Conservation (phyloP, 2,888 invertebrate genomes). For the Lasius fuliginosus region DNA sequence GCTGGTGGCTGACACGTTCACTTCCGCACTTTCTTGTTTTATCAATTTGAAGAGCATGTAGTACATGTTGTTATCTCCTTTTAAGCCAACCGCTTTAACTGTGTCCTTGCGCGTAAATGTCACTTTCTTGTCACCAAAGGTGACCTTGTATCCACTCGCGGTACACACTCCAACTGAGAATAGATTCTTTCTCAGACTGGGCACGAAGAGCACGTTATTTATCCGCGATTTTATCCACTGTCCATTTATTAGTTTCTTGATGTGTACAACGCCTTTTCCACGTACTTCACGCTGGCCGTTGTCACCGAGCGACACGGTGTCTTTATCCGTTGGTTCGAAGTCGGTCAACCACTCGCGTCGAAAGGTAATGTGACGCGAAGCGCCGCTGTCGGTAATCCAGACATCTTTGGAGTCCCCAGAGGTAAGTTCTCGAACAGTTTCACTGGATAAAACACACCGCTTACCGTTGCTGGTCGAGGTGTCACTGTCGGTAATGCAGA, state of each 20-base stretch:
- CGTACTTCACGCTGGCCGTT: background rate
- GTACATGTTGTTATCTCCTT: background rate
- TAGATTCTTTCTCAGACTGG: constrained; percentile 8
- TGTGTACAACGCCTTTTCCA: constrained; percentile 32
- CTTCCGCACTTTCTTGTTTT: background rate
- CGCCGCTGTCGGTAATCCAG: constrained; percentile 58
- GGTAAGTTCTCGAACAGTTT: background rate
- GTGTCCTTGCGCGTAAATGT: background rate
- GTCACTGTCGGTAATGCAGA: too few relatives aligned
- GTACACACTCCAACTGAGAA: background rate
- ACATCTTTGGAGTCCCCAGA: background rate
- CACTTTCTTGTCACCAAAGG: background rate
- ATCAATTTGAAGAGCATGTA: background rate
- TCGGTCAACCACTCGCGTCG: constrained; percentile 53
- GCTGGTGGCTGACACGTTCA: background rate
- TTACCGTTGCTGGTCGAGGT: too few relatives aligned
- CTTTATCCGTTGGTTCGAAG: too few relatives aligned
- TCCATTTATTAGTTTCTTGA: constrained; percentile 32
- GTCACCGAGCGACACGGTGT: background rate
- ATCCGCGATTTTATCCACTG: background rate
- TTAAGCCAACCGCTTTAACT: background rate
- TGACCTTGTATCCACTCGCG: background rate
- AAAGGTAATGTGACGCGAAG: constrained; percentile 58
- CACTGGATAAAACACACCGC: background rate
- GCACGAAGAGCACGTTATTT: background rate